phyloP scores from a whole-genome alignment of 2,888 invertebrate genomes.

The Pardosa pseudoannulata region DNA sequence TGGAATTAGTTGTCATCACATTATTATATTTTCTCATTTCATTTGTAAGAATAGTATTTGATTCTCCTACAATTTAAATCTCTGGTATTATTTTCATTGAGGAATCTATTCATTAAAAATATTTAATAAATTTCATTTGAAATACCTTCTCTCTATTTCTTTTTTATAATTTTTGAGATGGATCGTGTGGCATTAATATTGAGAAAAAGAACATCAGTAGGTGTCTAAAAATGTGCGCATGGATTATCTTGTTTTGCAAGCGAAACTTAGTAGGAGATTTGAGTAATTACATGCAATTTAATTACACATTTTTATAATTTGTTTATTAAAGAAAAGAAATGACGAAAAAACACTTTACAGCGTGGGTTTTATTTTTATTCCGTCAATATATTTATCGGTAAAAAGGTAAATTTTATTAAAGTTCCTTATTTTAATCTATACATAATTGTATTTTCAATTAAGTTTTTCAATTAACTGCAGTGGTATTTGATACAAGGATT shows the following conservation, averaged over 20 bases:
- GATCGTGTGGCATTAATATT: background rate
- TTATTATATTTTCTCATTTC: slow-evolving; percentile 44
- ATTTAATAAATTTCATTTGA: background rate
- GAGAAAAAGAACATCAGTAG: background rate
- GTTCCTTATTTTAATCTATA: too few species aligned
- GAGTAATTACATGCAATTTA: background rate
- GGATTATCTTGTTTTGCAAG: background rate
- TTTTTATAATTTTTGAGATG: background rate
- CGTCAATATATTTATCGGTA: too few species aligned
- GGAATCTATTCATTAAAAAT: slow-evolving; percentile 1
- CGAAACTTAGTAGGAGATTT: background rate
- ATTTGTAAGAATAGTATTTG: slow-evolving; percentile 25
- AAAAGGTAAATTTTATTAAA: too few species aligned
- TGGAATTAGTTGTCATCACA: slow-evolving; percentile 58
- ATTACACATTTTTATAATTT: too few species aligned
- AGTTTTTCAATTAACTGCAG: too few species aligned
- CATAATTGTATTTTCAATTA: too few species aligned
- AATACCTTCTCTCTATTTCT: background rate
- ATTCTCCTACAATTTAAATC: slow-evolving; percentile 23
- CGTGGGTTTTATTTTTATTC: too few species aligned
- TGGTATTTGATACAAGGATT: too few species aligned
- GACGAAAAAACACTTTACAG: too few species aligned
- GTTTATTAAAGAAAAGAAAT: background rate
- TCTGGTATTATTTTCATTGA: background rate
- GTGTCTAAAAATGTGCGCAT: background rate